These are phyloP conservation scores for Cyaniris semiargus DNA, from an alignment of 2,888 invertebrate species.

Conservation along the genomic window DNA sequence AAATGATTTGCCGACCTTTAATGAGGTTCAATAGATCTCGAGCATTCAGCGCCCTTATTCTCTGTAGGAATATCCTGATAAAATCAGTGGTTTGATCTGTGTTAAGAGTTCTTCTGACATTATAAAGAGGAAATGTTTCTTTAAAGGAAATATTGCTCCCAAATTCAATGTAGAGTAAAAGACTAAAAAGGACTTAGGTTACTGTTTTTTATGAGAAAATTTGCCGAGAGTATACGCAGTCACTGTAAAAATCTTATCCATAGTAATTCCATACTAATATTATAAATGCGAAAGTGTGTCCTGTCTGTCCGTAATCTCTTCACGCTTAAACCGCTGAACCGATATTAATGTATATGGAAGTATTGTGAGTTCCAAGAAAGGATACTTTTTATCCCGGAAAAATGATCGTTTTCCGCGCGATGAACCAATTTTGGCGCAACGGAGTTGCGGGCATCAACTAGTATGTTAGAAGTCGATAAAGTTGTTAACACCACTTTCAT, in stretches of 20 bases:
- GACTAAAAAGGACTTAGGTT: no score
- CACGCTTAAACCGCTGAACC: neutral
- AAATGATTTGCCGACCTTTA: neutral
- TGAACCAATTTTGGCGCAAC: neutral
- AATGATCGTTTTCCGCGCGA: no score
- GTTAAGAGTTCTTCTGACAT: neutral
- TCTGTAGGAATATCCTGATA: neutral
- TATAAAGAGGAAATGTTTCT: no score
- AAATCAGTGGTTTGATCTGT: neutral
- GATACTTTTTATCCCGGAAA: neutral
- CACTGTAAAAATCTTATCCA: no score
- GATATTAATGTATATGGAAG: neutral
- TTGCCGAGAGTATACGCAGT: no score
- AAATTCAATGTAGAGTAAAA: no score
- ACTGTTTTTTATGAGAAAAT: no score
- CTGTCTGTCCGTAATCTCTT: no score
- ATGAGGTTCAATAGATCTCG: neutral
- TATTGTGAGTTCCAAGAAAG: neutral
- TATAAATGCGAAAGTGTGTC: no score
- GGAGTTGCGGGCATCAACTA: neutral
- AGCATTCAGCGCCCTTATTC: neutral
- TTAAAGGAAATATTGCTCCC: no score
- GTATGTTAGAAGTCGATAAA: neutral
- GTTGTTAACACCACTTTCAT: neutral
- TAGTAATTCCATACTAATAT: no score